These are phyloP conservation scores for Daktulosphaira vitifoliae DNA, from an alignment of 1,140 invertebrate genomes.

Conservation along the genomic window DNA sequence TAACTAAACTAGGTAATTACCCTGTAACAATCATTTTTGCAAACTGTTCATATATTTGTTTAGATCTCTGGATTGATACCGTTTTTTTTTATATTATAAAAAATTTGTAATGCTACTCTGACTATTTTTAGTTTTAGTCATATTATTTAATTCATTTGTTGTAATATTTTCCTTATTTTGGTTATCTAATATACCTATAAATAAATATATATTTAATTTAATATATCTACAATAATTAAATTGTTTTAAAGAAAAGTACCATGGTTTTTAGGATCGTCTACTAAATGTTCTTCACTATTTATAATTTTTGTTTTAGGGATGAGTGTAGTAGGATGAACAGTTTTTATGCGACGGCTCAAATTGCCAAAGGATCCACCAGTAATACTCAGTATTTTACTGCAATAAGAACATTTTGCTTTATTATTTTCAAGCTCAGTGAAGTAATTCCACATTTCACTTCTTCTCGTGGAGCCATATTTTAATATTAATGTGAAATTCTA, in stretches of 20 bases:
- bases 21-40: conserved; percentile 12
- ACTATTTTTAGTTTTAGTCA: too few relatives aligned
- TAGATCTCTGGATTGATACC: neutral
- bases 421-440: neutral
- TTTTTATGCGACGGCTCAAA: neutral
- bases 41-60: neutral
- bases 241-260: too few relatives aligned
- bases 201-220: too few relatives aligned
- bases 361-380: neutral
- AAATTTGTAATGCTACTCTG: too few relatives aligned
- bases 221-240: too few relatives aligned
- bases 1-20: too few relatives aligned
- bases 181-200: too few relatives aligned
- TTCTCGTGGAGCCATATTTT: neutral
- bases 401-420: neutral
- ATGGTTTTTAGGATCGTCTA: too few relatives aligned
- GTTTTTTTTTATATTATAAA: neutral
- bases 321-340: neutral
- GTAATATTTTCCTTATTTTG: too few relatives aligned
- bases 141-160: too few relatives aligned
- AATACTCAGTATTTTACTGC: neutral
- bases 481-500: too few relatives aligned
- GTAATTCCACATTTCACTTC: neutral
- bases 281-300: neutral
- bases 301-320: neutral